Evolutionary conservation across 1,140 invertebrate species (phyloP).

Genomic region (Tetraneura akinire): DNA sequence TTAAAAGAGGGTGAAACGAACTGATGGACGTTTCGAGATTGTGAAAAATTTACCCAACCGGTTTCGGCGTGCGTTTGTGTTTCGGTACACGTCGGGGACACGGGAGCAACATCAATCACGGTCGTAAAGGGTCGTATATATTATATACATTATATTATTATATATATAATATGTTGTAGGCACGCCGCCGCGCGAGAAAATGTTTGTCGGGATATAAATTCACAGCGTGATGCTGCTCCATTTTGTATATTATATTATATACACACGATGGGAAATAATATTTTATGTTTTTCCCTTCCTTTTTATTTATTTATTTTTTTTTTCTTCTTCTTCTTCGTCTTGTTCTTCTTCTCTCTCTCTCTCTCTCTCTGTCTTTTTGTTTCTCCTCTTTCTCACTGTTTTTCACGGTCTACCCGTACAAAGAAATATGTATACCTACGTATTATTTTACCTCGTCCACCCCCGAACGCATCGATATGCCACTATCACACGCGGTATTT

Average conservation of each 20-base stretch:
- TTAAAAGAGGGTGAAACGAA: not conserved
- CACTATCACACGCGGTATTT: too few relatives aligned
- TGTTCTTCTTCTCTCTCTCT: too few relatives aligned
- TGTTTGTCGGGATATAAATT: slow-evolving; percentile 37
- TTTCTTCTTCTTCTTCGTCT: too few relatives aligned
- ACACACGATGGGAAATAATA: slow-evolving; percentile 32
- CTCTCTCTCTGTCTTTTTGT: too few relatives aligned
- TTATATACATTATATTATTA: too few relatives aligned
- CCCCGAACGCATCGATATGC: too few relatives aligned
- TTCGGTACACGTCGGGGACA: not conserved
- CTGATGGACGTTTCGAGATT: not conserved
- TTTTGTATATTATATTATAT: not conserved
- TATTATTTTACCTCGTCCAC: too few relatives aligned
- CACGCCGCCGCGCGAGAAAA: slow-evolving; percentile 11
- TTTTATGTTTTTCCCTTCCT: slow-evolving; percentile 15
- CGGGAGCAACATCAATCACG: slow-evolving; percentile 35
- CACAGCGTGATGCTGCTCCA: slow-evolving; percentile 25
- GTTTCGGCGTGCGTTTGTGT: not conserved
- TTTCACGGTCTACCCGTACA: slow-evolving; percentile 5
- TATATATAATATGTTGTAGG: not conserved
- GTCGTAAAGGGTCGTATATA: not conserved
- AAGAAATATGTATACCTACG: not conserved
- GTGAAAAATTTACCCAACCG: slow-evolving; percentile 7
- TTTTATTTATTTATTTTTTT: not conserved
- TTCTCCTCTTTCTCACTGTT: too few relatives aligned